These are phyloP conservation scores for Avahi laniger DNA, from an alignment of 2,797 vertebrate genomes.

Conservation along the genomic window DNA sequence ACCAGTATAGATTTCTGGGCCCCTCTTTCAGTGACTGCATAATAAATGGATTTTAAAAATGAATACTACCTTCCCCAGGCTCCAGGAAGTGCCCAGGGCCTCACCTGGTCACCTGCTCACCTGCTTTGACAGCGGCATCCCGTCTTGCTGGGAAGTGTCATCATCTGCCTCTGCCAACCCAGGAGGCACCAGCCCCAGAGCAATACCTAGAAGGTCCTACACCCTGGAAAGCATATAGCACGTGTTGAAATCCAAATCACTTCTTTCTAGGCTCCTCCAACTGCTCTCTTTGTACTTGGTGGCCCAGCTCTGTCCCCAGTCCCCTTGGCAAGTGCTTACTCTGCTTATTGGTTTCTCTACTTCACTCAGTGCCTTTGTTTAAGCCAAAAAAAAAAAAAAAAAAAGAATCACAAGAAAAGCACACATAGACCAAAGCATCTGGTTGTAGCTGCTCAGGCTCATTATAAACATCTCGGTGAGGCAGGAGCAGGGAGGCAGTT, in stretches of 20 bases:
- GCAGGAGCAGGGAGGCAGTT: not conserved
- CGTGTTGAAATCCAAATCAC: not conserved
- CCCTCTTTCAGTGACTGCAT: not conserved
- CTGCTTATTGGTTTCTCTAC: not conserved
- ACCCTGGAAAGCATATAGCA: not conserved
- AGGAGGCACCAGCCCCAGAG: not conserved
- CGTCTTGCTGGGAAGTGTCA: not conserved
- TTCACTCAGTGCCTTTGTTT: not conserved
- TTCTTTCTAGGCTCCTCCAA: not conserved
- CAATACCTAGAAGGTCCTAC: not conserved
- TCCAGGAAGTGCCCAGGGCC: not conserved
- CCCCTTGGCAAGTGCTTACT: not conserved
- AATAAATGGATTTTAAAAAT: not conserved
- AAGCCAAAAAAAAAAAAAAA: not conserved
- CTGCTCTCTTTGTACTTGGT: not conserved
- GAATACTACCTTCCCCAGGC: accelerated
- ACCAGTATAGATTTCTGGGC: not conserved
- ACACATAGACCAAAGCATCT: not conserved
- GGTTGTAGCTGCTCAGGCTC: not conserved
- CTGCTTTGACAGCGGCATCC: not conserved
- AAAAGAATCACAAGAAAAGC: not conserved
- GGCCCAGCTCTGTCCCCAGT: not conserved
- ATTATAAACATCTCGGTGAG: not conserved
- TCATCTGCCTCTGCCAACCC: not conserved
- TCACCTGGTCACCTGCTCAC: not conserved